Percentiles rank a stretch among this genome's conserved stretches.
These are phyloP conservation scores for Ochropleura leucogaster DNA, from an alignment of 2,888 invertebrate species.

Conservation along the genomic window DNA sequence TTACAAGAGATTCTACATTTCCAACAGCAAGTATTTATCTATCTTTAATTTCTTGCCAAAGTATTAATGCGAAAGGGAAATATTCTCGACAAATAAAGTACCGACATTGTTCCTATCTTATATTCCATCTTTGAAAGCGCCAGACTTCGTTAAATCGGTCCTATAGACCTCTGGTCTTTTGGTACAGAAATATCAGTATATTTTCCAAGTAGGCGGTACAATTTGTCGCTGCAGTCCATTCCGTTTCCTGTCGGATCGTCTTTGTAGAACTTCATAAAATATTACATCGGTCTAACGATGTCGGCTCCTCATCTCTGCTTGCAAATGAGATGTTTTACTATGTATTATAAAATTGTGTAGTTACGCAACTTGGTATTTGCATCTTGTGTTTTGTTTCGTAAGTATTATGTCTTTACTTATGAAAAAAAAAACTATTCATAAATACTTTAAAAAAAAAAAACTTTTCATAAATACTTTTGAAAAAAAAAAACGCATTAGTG, in stretches of 20 bases:
- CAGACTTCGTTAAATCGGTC: constrained; percentile 38
- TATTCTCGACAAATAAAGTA: constrained; percentile 27
- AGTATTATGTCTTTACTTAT: not conserved
- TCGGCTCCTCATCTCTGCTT: constrained; percentile 40
- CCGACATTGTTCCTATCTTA: constrained; percentile 25
- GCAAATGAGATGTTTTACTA: constrained; percentile 53
- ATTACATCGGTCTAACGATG: constrained; percentile 61
- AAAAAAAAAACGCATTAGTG: not conserved
- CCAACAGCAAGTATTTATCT: not conserved
- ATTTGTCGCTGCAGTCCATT: constrained; percentile 71
- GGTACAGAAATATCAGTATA: constrained; percentile 64
- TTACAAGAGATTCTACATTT: not conserved
- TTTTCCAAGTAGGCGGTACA: constrained; percentile 64
- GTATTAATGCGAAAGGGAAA: constrained; percentile 1
- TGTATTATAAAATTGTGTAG: constrained; percentile 5
- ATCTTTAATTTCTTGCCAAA: constrained; percentile 10
- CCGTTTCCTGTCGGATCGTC: constrained; percentile 68
- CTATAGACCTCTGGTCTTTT: constrained; percentile 42
- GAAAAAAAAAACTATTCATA: not conserved
- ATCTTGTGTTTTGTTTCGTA: constrained; percentile 3
- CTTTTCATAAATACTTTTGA: not conserved
- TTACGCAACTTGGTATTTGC: not conserved
- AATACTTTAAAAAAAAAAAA: too few relatives aligned
- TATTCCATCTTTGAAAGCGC: constrained; percentile 20
- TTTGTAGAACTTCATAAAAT: constrained; percentile 64